A percentile compares a stretch with the other conserved stretches of the same genome.
These are phyloP conservation scores for Luidia sarsii DNA, from an alignment of 53 echinoderm and acorn worm species.

Conservation along the genomic window DNA sequence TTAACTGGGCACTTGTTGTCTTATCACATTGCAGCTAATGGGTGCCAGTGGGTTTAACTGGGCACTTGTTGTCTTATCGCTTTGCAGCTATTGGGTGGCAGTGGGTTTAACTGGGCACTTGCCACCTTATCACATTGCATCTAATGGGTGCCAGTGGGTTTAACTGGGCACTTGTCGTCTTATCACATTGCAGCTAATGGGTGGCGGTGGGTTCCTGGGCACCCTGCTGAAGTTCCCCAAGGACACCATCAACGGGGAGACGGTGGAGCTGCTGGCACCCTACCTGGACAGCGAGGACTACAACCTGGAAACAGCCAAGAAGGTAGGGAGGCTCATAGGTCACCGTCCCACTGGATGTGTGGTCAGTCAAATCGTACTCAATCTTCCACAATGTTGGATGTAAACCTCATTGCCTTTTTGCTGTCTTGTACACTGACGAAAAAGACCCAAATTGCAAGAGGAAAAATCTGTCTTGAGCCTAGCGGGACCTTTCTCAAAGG, in stretches of 20 bases:
- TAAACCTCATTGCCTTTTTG: too few relatives aligned
- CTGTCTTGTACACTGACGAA: too few relatives aligned
- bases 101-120: constrained; percentile 47
- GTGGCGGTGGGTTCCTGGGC: constrained; percentile 84
- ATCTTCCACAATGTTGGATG: too few relatives aligned
- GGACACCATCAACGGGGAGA: constrained; percentile 94
- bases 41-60: neutral
- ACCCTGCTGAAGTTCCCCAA: constrained; percentile 90
- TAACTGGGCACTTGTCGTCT: neutral
- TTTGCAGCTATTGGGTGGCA: constrained; percentile 90
- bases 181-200: constrained; percentile 82
- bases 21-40: too few relatives aligned
- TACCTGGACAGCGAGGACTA: constrained; percentile 94
- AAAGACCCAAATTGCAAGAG: too few relatives aligned
- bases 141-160: constrained; percentile 89
- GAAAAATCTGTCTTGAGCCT: too few relatives aligned
- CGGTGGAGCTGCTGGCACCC: constrained; percentile 87
- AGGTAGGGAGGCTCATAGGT: constrained; percentile 69
- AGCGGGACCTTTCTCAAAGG: too few relatives aligned
- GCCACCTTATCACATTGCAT: constrained; percentile 44
- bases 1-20: constrained; percentile 49
- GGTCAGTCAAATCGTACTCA: too few relatives aligned
- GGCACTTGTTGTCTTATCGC: neutral
- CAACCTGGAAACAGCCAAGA: constrained; percentile 92
- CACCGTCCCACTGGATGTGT: too few relatives aligned